Evolutionary conservation across 2,797 vertebrate species (phyloP).

Genomic region (Anolis apletophallus): DNA sequence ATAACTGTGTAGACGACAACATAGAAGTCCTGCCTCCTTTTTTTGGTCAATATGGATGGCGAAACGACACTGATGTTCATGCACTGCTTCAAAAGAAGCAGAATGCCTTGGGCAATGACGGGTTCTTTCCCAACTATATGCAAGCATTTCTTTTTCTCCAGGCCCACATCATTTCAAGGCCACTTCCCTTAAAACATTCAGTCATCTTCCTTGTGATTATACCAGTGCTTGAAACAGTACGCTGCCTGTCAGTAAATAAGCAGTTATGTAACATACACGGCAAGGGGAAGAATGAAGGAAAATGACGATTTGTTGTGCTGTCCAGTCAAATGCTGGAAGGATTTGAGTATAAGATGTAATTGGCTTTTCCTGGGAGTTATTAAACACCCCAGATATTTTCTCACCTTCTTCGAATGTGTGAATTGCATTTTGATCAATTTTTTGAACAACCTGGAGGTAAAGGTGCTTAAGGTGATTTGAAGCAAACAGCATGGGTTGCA

Average conservation of each 20-base stretch:
- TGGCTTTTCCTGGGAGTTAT: constrained; percentile 47
- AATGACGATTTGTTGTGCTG: neutral
- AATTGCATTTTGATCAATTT: constrained; percentile 56
- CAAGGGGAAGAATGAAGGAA: constrained; percentile 37
- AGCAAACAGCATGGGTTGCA: neutral
- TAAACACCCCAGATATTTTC: constrained; percentile 28
- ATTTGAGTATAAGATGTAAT: constrained; percentile 53
- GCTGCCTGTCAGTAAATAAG: constrained; percentile 44
- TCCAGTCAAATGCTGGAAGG: constrained; percentile 38
- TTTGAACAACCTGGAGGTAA: constrained; percentile 32
- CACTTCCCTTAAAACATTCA: constrained; percentile 41
- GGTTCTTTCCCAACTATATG: constrained; percentile 10
- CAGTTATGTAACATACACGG: constrained; percentile 6
- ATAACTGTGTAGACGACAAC: too few relatives aligned
- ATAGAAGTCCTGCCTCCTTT: too few relatives aligned
- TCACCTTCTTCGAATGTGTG: constrained; percentile 43
- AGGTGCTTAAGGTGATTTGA: constrained; percentile 5
- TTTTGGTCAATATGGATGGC: too few relatives aligned
- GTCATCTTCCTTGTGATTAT: constrained; percentile 41
- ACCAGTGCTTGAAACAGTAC: constrained; percentile 36
- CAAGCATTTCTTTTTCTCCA: neutral
- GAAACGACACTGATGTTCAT: neutral
- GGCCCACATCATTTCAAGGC: neutral
- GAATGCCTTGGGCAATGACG: neutral
- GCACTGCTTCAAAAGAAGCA: constrained; percentile 5